Conservation (phyloP, 30 jellyfish, hydroid and myxozoan species). For the Hydractinia symbiolongicarpus region DNA sequence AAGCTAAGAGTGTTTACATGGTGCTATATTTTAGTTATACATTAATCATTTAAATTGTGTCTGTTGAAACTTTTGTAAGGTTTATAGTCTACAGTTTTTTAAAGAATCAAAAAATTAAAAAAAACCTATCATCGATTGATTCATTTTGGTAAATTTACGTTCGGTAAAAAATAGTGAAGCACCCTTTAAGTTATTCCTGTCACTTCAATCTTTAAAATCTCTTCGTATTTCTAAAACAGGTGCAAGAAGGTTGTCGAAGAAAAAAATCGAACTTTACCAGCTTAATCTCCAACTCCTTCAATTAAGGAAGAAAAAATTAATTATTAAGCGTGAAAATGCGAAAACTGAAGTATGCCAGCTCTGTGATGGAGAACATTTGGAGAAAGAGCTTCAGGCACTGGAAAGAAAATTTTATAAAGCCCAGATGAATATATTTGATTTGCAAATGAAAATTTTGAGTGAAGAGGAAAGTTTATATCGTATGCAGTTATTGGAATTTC, state of each 20-base stretch:
- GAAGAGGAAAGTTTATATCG: slow-evolving; percentile 40
- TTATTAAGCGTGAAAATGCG: slow-evolving; percentile 31
- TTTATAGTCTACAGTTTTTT: no score
- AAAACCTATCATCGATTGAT: no score
- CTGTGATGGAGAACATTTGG: slow-evolving; percentile 45
- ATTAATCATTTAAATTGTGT: no score
- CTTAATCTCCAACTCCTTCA: slow-evolving; percentile 45
- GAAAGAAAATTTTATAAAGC: slow-evolving; percentile 49
- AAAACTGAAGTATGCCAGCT: slow-evolving; percentile 32
- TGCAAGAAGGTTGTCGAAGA: background rate
- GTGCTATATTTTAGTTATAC: no score
- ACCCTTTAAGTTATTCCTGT: no score
- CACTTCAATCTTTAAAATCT: no score
- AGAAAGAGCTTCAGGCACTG: slow-evolving; percentile 27
- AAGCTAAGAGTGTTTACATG: no score
- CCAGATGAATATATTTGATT: slow-evolving; percentile 49
- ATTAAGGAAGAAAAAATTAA: slow-evolving; percentile 20
- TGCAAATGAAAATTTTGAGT: slow-evolving; percentile 46
- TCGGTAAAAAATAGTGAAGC: no score
- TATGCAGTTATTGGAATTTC: slow-evolving; percentile 36
- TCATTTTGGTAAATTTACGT: no score
- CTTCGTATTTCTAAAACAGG: no score
- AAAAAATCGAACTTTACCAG: slow-evolving; percentile 26
- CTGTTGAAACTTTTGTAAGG: no score
- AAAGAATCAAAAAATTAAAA: no score